Percentiles rank a stretch among this genome's conserved stretches.
phyloP scores from a whole-genome alignment of 2,888 invertebrate species.

The Pristionchus fissidentatus region DNA sequence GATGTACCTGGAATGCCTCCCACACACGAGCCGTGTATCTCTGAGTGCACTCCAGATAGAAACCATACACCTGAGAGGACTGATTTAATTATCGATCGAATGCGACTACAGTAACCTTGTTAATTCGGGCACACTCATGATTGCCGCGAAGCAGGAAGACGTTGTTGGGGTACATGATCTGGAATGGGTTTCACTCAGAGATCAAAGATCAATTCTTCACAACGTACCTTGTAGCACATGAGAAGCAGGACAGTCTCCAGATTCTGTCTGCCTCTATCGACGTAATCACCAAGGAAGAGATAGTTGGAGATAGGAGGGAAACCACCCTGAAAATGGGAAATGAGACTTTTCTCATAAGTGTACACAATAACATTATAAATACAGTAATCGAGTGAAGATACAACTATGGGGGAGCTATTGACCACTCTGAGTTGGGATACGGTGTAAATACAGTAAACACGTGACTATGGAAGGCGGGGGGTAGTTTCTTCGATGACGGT shows the following conservation, averaged over 20 bases:
- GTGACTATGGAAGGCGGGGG: not conserved
- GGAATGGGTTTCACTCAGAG: not conserved
- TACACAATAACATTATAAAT: too few species aligned
- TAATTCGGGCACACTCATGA: not conserved
- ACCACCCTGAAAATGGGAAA: not conserved
- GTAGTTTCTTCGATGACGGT: too few species aligned
- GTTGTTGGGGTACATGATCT: conserved; percentile 10
- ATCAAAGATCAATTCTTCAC: not conserved
- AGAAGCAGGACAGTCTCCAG: conserved; percentile 6
- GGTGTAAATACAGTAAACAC: not conserved
- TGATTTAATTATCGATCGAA: not conserved
- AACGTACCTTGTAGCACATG: not conserved
- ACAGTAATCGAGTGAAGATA: too few species aligned
- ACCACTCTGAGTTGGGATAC: too few species aligned
- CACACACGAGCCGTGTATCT: conserved; percentile 45
- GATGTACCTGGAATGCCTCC: conserved; percentile 47
- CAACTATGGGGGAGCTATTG: too few species aligned
- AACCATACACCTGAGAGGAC: conserved; percentile 42
- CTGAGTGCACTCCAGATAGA: conserved; percentile 42
- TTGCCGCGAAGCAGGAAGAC: conserved; percentile 19
- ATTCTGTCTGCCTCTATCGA: not conserved
- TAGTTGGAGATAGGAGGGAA: conserved; percentile 3
- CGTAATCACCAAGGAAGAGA: not conserved
- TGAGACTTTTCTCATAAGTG: too few species aligned
- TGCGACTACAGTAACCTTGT: not conserved